Evolutionary conservation across 2,797 vertebrate genomes (phyloP).

Genomic region (Amblyraja radiata): DNA sequence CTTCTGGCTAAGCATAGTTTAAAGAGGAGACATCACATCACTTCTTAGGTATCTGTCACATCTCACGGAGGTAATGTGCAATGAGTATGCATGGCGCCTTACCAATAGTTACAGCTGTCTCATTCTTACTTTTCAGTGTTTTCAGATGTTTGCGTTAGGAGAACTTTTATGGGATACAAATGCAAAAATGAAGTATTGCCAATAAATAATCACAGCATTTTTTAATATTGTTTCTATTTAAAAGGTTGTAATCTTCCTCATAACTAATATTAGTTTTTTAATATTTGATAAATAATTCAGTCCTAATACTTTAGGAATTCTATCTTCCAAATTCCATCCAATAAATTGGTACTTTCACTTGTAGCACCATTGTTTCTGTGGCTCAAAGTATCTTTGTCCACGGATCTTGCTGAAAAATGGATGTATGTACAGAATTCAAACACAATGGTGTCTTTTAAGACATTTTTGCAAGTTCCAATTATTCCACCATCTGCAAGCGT

Average conservation of each 20-base stretch:
- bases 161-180: conserved; percentile 1
- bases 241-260: neutral
- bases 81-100: conserved; percentile 5
- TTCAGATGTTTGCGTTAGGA: neutral
- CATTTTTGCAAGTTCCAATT: too few species aligned
- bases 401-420: neutral
- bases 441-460: too few species aligned
- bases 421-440: too few species aligned
- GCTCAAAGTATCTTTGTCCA: neutral
- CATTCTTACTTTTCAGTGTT: neutral
- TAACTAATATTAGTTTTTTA: neutral
- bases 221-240: neutral
- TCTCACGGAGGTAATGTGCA: conserved; percentile 18
- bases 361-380: neutral
- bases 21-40: conserved; percentile 37
- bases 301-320: neutral
- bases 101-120: conserved; percentile 22
- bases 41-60: conserved; percentile 36
- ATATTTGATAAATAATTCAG: neutral
- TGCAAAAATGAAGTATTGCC: neutral
- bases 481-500: too few species aligned
- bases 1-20: conserved; percentile 26
- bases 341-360: neutral
- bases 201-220: neutral
- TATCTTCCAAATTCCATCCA: neutral